phyloP scores from a whole-genome alignment of 2,113 vertebrate species.

The Triplophysa dalaica region DNA sequence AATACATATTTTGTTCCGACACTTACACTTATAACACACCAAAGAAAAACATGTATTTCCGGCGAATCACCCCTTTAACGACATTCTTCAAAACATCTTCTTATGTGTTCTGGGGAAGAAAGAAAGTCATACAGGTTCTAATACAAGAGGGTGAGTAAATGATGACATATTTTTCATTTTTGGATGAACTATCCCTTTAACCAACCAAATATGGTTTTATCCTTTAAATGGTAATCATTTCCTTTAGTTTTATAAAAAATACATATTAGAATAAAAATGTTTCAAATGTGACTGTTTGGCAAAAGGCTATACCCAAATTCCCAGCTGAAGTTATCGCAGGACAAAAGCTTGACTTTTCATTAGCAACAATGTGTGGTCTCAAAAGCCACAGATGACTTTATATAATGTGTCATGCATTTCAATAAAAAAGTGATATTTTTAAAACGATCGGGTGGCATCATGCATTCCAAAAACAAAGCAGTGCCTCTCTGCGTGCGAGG shows the following conservation, averaged over 20 bases:
- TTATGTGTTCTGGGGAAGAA: too few relatives aligned
- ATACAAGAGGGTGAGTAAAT: too few relatives aligned
- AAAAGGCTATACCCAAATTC: neutral
- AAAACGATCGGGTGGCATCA: constrained; percentile 12
- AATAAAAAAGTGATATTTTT: constrained; percentile 9
- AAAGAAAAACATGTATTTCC: too few relatives aligned
- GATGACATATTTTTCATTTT: too few relatives aligned
- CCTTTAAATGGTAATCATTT: neutral
- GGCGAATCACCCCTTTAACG: too few relatives aligned
- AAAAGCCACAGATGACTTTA: constrained; percentile 10
- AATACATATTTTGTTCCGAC: too few relatives aligned
- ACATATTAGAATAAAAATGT: neutral
- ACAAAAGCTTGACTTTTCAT: neutral
- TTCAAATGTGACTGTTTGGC: neutral
- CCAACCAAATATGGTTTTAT: too few relatives aligned
- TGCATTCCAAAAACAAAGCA: neutral
- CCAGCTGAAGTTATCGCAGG: neutral
- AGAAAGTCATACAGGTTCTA: too few relatives aligned
- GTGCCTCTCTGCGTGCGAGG: neutral
- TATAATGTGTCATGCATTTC: constrained; percentile 12
- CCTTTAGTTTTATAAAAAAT: neutral
- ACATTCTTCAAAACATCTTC: too few relatives aligned
- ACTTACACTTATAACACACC: too few relatives aligned
- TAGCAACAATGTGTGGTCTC: constrained; percentile 9
- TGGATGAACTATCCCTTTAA: too few relatives aligned